Base-by-base conservation (phyloP, 2,888 invertebrate species). In the Lasioglossum pauxillum region DNA sequence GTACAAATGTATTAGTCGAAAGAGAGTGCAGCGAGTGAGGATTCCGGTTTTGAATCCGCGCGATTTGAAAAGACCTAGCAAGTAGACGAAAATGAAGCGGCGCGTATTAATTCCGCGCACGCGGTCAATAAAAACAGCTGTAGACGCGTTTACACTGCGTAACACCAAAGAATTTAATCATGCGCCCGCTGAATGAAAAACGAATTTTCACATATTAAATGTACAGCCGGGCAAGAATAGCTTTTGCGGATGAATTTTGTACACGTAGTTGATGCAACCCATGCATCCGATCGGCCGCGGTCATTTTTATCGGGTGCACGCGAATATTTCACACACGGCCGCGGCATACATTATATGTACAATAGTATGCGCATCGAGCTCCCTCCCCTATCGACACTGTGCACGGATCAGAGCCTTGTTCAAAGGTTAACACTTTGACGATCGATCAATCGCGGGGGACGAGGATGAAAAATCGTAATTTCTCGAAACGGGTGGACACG, bases 201-300 rank as follows among this genome's bases (percentile, higher is more conserved):
- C 67, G 19, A 38, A 69, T 69, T 69, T 69, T 69, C 35, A 19
- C 19, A 38, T 69, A 69, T 69, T 69, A 38, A 19, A 69, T 23
- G 38, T 35, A 35, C 38, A 38, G 38, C 67, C 31, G 35, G 23
- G 23, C 38, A 69, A 69, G 67, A 69, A 69, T 35, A 19, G 10
- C 38, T 69, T 69, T 64, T 7, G 64, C 67, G 23, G 35, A 38
- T 69, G 67, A 69, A 69, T 69, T 69, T 69, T 38, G 67, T 69
- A 69, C 67, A 23, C 23, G 67, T 67, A 38, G 67, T 69, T 35
- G 35, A 38, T 69, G 67, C 67, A 38, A 35, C 4, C 67, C 5
- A 69, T 69, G 35, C 35, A 69, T 38, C 67, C 35, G 38, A 69
- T 69, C 35, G 67, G 4, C 19, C 38, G 38, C 38, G 19, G 38